phyloP scores from a whole-genome alignment of 30 jellyfish, hydroid and myxozoan genomes.

The Aurelia sp. region DNA sequence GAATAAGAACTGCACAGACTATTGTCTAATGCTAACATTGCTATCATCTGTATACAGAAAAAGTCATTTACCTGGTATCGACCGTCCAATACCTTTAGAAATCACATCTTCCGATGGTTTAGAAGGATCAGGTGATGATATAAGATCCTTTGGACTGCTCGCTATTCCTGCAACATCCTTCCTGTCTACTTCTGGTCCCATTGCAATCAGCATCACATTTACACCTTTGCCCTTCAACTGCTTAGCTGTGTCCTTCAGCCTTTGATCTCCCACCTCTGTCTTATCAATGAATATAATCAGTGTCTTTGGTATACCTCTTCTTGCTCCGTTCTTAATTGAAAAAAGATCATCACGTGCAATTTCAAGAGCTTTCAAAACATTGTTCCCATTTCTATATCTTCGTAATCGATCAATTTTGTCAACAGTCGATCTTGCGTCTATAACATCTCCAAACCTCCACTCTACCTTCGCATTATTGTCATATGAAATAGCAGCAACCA shows the following conservation, averaged over 20 bases:
- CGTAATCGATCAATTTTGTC: neutral
- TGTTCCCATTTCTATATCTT: neutral
- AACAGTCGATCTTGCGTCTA: neutral
- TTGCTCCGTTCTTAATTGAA: constrained; percentile 26
- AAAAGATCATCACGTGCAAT: constrained; percentile 33
- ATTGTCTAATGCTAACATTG: no score
- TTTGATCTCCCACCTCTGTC: neutral
- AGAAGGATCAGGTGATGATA: neutral
- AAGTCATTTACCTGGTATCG: no score
- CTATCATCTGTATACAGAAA: no score
- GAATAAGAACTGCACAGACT: no score
- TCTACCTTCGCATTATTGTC: constrained; percentile 10
- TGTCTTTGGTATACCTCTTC: constrained; percentile 44
- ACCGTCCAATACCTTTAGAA: no score
- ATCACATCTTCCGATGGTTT: neutral
- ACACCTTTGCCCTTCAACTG: constrained; percentile 21
- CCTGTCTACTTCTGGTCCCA: constrained; percentile 29
- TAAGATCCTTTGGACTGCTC: constrained; percentile 5
- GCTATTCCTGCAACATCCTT: constrained; percentile 24
- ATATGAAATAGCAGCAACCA: constrained; percentile 37
- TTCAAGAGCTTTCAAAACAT: constrained; percentile 62
- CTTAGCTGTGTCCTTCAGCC: neutral
- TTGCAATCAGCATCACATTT: constrained; percentile 15
- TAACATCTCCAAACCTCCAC: constrained; percentile 45
- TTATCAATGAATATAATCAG: constrained; percentile 25